Evolutionary conservation across 2,888 invertebrate genomes (phyloP).

Genomic region (Carabus problematicus): DNA sequence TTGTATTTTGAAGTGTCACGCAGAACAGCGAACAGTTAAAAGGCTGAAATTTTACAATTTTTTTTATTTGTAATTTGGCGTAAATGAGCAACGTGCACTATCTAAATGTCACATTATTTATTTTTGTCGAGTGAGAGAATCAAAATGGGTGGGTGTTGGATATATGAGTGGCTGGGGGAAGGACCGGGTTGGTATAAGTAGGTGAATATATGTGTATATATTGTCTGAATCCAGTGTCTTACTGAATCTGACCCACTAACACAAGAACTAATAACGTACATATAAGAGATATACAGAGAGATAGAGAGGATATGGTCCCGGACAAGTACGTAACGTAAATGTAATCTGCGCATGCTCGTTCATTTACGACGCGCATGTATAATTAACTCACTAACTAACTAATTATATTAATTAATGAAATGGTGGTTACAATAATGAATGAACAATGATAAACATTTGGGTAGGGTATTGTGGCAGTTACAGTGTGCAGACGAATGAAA

Average conservation of each 20-base stretch:
- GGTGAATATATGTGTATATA: not conserved
- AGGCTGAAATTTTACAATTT: constrained; percentile 40
- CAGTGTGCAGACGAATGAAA: constrained; percentile 38
- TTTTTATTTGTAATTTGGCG: constrained; percentile 37
- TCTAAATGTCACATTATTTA: constrained; percentile 29
- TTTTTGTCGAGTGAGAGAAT: constrained; percentile 5
- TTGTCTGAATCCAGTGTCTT: not conserved
- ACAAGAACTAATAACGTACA: too few relatives aligned
- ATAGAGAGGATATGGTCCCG: constrained; percentile 13
- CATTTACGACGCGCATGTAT: not conserved
- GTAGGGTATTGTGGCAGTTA: constrained; percentile 36
- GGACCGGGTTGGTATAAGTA: too few relatives aligned
- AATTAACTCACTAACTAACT: not conserved
- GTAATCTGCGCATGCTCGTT: constrained; percentile 3
- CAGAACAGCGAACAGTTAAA: constrained; percentile 36
- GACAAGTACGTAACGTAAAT: constrained; percentile 8
- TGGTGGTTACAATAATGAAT: constrained; percentile 6
- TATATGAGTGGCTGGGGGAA: too few relatives aligned
- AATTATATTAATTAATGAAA: not conserved
- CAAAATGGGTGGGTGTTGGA: too few relatives aligned
- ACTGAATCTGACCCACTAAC: not conserved
- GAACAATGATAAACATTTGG: constrained; percentile 26
- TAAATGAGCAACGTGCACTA: constrained; percentile 40
- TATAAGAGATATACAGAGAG: too few relatives aligned
- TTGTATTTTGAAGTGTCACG: constrained; percentile 25